Evolutionary conservation across 2,888 invertebrate species (phyloP), one percentile per base, ranked within the genome.

Genomic region (Vannuccia rotundouncinata): DNA sequence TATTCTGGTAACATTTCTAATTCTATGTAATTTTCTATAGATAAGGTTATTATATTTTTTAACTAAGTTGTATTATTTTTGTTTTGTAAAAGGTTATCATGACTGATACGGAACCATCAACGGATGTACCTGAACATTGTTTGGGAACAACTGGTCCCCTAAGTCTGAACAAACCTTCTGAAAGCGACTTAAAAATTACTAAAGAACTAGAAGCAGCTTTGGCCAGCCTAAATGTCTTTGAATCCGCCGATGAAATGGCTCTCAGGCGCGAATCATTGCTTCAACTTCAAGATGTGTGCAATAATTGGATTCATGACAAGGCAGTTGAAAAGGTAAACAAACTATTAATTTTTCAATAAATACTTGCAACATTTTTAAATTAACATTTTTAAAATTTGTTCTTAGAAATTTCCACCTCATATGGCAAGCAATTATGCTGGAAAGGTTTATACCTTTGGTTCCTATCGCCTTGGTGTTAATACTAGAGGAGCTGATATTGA

Each of bases 381-480:
- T 73, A 13, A 13, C 27, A 73, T 73, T 73, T 22, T 22, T 73
- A 27, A 10, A 5, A 17, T 45, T 45, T 45, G 17, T 45, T 45
- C 17, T 45, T 45, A 45, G 45, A 45, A 45, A 45, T 45, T 45
- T 17, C 45, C 45, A 10, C 45, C 45, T 45, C 45, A 45, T 45
- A 45, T 45, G 45, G 45, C 45, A 45, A 45, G 45, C 17, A 45
- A 45, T 45, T 45, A 45, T 45, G 45, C 45, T 45, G 99, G 99
- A 0, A 97, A 97, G 89, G 95, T 99, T 82, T 99, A 95, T 87
- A 99, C 98, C n/a, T 99, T 99, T 89, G 99, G 99, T 74, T 98
- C 98, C 80, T 99, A 98, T 87, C 87, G 90, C 78, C 91, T 91
- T 25, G 91, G 99, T 84, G 98, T 98, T 2, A 97, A 97, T 59